A percentile compares a stretch with the other conserved stretches of the same genome.
phyloP scores from a whole-genome alignment of 2,113 vertebrate species.

The Anarrhichthys ocellatus region DNA sequence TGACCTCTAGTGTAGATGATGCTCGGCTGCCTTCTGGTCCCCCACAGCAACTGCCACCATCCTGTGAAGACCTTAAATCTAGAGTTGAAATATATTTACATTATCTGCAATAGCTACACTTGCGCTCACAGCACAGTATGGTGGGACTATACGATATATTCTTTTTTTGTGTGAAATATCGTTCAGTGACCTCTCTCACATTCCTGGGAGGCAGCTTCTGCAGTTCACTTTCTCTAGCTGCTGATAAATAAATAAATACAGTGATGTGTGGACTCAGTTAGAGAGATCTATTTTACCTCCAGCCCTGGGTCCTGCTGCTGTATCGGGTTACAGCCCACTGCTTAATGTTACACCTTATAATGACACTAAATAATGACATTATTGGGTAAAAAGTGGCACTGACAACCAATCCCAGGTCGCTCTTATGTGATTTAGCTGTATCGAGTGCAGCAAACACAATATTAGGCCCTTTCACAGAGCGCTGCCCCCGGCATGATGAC shows the following conservation, averaged over 20 bases:
- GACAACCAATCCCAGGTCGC: constrained; percentile 1
- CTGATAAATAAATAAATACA: background rate
- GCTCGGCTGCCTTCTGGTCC: too few species aligned
- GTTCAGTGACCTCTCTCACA: background rate
- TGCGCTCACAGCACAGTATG: background rate
- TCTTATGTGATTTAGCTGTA: constrained; percentile 41
- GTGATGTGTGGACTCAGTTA: background rate
- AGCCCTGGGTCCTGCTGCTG: background rate
- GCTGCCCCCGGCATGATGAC: constrained; percentile 22
- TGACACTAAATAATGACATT: constrained; percentile 30
- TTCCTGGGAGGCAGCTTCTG: background rate
- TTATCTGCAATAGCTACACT: too few species aligned
- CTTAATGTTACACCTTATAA: constrained; percentile 21
- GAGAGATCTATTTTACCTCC: background rate
- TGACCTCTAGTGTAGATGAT: too few species aligned
- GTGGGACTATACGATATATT: background rate
- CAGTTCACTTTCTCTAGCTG: background rate
- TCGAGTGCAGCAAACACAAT: constrained; percentile 34
- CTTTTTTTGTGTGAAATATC: too few species aligned
- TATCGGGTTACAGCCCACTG: background rate
- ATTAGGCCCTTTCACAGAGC: constrained; percentile 21
- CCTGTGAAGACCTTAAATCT: too few species aligned
- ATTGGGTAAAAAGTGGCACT: constrained; percentile 27
- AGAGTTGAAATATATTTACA: background rate
- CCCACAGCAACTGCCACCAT: too few species aligned